Percentiles rank a stretch among this genome's conserved stretches.
These are phyloP conservation scores for Sturmia bella DNA, from an alignment of 2,888 invertebrate genomes.

Conservation along the genomic window DNA sequence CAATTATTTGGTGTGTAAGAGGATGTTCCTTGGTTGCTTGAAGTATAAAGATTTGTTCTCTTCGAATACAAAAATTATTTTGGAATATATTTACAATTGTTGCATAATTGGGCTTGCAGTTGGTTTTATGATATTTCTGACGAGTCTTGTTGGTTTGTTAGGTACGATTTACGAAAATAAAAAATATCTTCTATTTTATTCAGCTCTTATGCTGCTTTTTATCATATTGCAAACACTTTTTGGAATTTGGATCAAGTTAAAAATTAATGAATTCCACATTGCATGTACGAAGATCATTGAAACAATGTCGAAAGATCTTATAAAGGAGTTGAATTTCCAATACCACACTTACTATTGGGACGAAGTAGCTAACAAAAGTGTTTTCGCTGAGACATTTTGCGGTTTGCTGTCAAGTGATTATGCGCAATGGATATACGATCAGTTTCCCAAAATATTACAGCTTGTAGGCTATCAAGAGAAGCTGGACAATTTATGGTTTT, in stretches of 20 bases:
- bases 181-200: constrained; percentile 4
- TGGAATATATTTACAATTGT: background rate
- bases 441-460: background rate
- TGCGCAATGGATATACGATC: constrained; percentile 13
- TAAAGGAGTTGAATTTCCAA: constrained; percentile 7
- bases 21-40: background rate
- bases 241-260: background rate
- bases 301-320: background rate
- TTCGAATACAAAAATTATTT: background rate
- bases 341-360: background rate
- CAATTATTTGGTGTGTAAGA: background rate
- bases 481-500: constrained; percentile 12
- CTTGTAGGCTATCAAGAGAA: constrained; percentile 4
- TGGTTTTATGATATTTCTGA: background rate
- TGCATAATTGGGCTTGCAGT: background rate
- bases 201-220: background rate
- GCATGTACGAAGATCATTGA: background rate
- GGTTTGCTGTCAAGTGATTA: constrained; percentile 26
- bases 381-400: background rate
- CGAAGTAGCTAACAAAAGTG: background rate
- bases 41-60: background rate
- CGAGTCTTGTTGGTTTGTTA: constrained; percentile 10
- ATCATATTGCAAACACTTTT: background rate
- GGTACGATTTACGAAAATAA: constrained; percentile 14
- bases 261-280: background rate